A percentile compares a stretch with the other conserved stretches of the same genome.
Conservation (phyloP, 1,140 invertebrate genomes). For the Chrysomallon squamiferum region DNA sequence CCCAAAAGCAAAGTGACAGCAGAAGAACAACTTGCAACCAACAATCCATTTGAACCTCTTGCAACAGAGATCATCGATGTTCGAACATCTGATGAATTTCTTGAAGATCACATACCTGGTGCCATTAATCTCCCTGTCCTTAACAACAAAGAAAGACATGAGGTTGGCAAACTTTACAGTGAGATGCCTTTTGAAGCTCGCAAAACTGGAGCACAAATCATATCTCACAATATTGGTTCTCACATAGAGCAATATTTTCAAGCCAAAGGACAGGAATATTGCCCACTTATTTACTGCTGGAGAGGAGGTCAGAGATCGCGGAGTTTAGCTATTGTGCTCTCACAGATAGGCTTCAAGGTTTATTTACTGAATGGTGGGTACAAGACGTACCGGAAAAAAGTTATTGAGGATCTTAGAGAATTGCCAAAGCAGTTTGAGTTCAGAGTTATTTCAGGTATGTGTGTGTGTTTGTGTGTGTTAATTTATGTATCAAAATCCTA, state of each 20-base stretch:
- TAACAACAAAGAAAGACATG: constrained; percentile 9
- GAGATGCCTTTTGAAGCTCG: constrained; percentile 20
- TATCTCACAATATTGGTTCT: constrained; percentile 21
- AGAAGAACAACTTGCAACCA: neutral
- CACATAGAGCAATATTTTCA: constrained; percentile 21
- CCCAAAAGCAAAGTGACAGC: no score
- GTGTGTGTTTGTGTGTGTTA: constrained; percentile 3
- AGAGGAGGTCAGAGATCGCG: constrained; percentile 34
- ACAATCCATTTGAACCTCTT: constrained; percentile 4
- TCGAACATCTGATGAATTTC: constrained; percentile 25
- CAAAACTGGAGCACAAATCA: constrained; percentile 22
- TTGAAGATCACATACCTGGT: constrained; percentile 32
- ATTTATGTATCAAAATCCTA: no score
- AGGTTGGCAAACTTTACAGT: constrained; percentile 26
- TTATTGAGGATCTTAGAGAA: constrained; percentile 16
- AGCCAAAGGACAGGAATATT: constrained; percentile 24
- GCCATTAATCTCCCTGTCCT: constrained; percentile 34
- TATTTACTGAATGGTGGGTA: constrained; percentile 28
- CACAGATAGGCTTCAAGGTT: constrained; percentile 30
- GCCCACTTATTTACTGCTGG: constrained; percentile 34
- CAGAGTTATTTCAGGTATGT: constrained; percentile 31
- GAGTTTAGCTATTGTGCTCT: constrained; percentile 26
- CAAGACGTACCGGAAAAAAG: constrained; percentile 23
- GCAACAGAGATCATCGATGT: constrained; percentile 30
- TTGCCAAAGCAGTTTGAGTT: constrained; percentile 25